Evolutionary conservation across 1,140 invertebrate species (phyloP).

Genomic region (Zaprionus taronus): DNA sequence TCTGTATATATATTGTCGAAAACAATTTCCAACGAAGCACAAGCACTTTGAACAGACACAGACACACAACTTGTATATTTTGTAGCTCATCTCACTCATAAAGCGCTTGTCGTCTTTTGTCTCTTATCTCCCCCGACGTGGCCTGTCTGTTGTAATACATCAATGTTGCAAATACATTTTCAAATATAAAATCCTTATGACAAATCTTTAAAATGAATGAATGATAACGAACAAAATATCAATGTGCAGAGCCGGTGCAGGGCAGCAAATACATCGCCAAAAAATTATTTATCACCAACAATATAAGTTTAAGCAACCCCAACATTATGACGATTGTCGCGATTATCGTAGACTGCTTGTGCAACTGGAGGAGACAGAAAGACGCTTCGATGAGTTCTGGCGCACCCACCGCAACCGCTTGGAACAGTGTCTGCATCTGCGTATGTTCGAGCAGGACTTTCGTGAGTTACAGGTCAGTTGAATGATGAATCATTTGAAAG

Average conservation of each 20-base stretch:
- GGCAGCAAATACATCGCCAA: slow-evolving; percentile 69
- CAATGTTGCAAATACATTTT: slow-evolving; percentile 49
- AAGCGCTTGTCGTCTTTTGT: slow-evolving; percentile 61
- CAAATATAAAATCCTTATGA: slow-evolving; percentile 7
- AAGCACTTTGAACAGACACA: slow-evolving; percentile 24
- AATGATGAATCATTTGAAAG: slow-evolving; percentile 45
- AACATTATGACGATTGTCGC: slow-evolving; percentile 82
- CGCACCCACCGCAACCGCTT: slow-evolving; percentile 93
- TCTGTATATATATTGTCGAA: background rate
- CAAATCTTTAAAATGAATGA: slow-evolving; percentile 36
- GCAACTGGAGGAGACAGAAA: slow-evolving; percentile 97
- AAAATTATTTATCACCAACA: slow-evolving; percentile 81
- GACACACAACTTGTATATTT: slow-evolving; percentile 20
- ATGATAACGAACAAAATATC: slow-evolving; percentile 42
- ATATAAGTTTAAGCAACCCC: slow-evolving; percentile 77
- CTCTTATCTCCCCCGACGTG: slow-evolving; percentile 55
- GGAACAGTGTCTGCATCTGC: slow-evolving; percentile 93
- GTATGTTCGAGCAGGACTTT: slow-evolving; percentile 96
- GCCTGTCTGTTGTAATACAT: slow-evolving; percentile 30
- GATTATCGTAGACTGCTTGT: slow-evolving; percentile 90
- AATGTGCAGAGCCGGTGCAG: slow-evolving; percentile 76
- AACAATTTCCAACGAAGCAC: slow-evolving; percentile 11
- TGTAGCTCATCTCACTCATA: slow-evolving; percentile 56
- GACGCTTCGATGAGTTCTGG: slow-evolving; percentile 97
- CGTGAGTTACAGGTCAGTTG: slow-evolving; percentile 88